Base-by-base conservation (phyloP, 2,888 invertebrate species). In the Hesperia comma region DNA sequence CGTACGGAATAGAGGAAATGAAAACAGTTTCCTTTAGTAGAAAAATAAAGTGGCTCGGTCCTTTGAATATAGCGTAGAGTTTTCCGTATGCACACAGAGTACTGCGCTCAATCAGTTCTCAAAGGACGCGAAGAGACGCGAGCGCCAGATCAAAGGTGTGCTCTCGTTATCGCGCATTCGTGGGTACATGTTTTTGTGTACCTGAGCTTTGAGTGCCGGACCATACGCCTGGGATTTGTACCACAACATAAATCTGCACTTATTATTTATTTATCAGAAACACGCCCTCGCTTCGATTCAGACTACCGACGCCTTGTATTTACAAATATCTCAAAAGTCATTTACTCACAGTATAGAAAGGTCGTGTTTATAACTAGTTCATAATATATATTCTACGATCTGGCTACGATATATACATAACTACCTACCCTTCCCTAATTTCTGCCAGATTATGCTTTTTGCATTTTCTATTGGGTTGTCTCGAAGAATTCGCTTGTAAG, bases 21-120 rank as follows among this genome's bases (percentile, higher is more conserved):
- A 51, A 83, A 83, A 79, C 77, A 79, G 75, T 81, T 83, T 80
- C 82, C 83, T 61, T 82, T 83, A 76, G 78, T 76, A 77, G 76
- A 78, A 81, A 82, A 81, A 80, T 81, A 80, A 84, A 81, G 79
- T 77, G 82, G 85, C 86, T 85, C 80, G 1, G 37, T 40, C 79
- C 71, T 63, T 73, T 75, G 72, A 80, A 79, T 77, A 77, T 73
- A 78, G 77, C 78, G 73, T 79, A 80, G 83, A 83, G 83, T 84
- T 86, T 88, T 87, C 84, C 88, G 86, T 89, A 88, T 89, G 90
- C 90, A 88, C 85, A 89, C 82, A 87, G 84, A 84, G 83, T 78
- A 83, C 83, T 86, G 83, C 85, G 88, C 89, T 90, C 90, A 90
- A 90, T 90, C 90, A 90, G 87, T 80, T 86, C 80, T 86, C 88